Evolutionary conservation across 2,888 invertebrate genomes (phyloP).

Genomic region (Drosophila parthenogenetica): DNA sequence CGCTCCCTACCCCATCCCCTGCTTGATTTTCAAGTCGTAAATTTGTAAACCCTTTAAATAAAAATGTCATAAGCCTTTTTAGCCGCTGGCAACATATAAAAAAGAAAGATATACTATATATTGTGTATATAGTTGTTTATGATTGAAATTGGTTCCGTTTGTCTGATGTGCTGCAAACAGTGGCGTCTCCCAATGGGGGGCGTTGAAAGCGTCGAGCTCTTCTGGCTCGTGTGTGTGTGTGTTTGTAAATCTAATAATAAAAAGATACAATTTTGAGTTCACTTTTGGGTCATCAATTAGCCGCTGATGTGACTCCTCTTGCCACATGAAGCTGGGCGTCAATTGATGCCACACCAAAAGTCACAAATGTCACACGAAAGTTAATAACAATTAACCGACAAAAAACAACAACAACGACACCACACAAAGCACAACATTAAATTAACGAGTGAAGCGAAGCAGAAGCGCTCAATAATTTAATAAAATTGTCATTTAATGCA

Average conservation of each 20-base stretch:
- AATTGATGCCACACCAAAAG: constrained; percentile 75
- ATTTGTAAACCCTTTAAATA: constrained; percentile 63
- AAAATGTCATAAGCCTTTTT: constrained; percentile 61
- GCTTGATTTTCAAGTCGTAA: constrained; percentile 51
- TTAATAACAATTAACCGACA: constrained; percentile 77
- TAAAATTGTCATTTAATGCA: constrained; percentile 50
- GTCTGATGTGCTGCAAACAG: not conserved
- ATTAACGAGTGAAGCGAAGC: constrained; percentile 39
- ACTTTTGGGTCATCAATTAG: constrained; percentile 72
- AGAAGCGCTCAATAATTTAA: constrained; percentile 40
- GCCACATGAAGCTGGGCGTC: constrained; percentile 43
- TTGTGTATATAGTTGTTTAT: constrained; percentile 33
- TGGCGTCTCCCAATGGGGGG: constrained; percentile 5
- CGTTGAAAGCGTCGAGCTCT: not conserved
- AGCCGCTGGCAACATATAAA: constrained; percentile 51
- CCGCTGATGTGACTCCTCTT: constrained; percentile 3
- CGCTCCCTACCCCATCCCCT: too few species aligned
- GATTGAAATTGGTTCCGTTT: constrained; percentile 62
- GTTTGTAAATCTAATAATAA: constrained; percentile 73
- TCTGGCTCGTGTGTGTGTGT: constrained; percentile 16
- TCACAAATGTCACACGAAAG: constrained; percentile 80
- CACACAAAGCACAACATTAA: constrained; percentile 33
- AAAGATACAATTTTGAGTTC: constrained; percentile 35
- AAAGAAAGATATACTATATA: constrained; percentile 10
- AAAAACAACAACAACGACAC: constrained; percentile 2